Evolutionary conservation across 2,888 invertebrate species (phyloP).

Genomic region (Isotomurus palustris): DNA sequence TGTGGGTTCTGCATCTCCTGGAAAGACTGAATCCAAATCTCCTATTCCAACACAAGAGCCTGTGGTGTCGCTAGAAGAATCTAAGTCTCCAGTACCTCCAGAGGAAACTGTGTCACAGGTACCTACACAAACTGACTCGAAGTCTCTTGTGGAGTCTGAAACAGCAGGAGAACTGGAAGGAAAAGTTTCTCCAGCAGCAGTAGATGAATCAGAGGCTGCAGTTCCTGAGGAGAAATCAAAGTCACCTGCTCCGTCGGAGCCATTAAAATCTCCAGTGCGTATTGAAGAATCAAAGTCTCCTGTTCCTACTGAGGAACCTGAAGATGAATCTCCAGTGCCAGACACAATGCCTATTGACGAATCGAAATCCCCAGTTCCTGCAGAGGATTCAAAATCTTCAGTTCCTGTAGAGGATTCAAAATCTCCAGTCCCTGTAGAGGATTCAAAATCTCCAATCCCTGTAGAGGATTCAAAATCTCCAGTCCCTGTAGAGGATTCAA

Average conservation of each 20-base stretch:
- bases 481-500: too few species aligned
- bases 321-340: conserved; percentile 14
- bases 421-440: too few species aligned
- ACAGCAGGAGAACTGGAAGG: neutral
- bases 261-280: too few species aligned
- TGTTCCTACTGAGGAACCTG: neutral
- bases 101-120: conserved; percentile 6
- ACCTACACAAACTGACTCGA: neutral
- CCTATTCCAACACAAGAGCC: neutral
- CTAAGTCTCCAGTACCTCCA: neutral
- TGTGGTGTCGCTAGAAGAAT: neutral
- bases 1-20: neutral
- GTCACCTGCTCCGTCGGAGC: conserved; percentile 4
- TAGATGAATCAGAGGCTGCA: neutral
- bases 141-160: neutral
- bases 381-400: too few species aligned
- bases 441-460: too few species aligned
- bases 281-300: neutral
- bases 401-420: too few species aligned
- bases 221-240: conserved; percentile 5
- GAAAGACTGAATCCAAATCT: conserved; percentile 3
- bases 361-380: neutral
- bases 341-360: too few species aligned
- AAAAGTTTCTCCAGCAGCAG: conserved; percentile 7
- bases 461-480: too few species aligned